phyloP scores from a whole-genome alignment of 2,797 vertebrate species.

The Xenopus petersii region DNA sequence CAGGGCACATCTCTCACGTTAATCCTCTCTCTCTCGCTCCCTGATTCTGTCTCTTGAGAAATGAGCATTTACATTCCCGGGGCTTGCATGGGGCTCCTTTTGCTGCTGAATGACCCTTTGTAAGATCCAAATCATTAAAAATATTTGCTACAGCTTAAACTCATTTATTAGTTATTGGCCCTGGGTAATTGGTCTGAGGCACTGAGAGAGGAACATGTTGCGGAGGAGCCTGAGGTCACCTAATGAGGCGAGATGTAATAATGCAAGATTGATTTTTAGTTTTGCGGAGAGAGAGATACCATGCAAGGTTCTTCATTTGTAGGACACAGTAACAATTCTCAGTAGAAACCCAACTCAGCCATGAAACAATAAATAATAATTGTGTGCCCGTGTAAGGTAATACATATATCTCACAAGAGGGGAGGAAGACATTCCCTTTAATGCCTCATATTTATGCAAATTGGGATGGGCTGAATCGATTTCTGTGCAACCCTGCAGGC shows the following conservation, averaged over 20 bases:
- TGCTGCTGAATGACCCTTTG: slow-evolving; percentile 26
- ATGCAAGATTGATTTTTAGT: slow-evolving; percentile 38
- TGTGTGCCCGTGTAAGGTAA: background rate
- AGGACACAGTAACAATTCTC: slow-evolving; percentile 9
- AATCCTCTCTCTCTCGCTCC: slow-evolving; percentile 1
- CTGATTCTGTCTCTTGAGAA: slow-evolving; percentile 21
- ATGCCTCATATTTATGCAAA: too few relatives aligned
- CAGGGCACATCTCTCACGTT: slow-evolving; percentile 29
- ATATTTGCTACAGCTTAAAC: slow-evolving; percentile 34
- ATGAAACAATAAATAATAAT: background rate
- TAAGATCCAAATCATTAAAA: slow-evolving; percentile 30
- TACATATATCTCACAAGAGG: background rate
- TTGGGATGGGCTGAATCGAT: too few relatives aligned
- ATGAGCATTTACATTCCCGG: slow-evolving; percentile 14
- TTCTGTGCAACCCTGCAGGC: too few relatives aligned
- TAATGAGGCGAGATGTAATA: slow-evolving; percentile 47
- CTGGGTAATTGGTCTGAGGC: slow-evolving; percentile 38
- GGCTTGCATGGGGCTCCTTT: background rate
- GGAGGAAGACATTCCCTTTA: too few relatives aligned
- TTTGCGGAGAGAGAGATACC: slow-evolving; percentile 13
- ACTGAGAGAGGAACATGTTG: slow-evolving; percentile 17
- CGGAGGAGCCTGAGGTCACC: slow-evolving; percentile 36
- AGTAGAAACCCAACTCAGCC: background rate
- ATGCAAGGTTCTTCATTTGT: slow-evolving; percentile 1
- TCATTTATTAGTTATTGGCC: slow-evolving; percentile 45